Conservation (phyloP, 2,888 invertebrate species). For the Scaptomyza flava region DNA sequence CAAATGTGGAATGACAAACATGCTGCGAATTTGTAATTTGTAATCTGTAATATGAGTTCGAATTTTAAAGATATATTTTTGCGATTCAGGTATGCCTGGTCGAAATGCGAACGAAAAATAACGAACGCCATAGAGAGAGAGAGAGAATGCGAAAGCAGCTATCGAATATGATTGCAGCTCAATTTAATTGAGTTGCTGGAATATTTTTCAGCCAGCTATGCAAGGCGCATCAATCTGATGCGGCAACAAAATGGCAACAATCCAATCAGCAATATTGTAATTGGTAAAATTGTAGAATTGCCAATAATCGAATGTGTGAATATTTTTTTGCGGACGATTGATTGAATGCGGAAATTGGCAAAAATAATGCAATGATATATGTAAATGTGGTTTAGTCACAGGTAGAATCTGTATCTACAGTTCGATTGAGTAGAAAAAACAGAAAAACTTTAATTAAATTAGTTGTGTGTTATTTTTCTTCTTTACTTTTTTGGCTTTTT, state of each 20-base stretch:
- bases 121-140: conserved; percentile 16
- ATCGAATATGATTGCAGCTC: conserved; percentile 68
- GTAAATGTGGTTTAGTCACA: conserved; percentile 23
- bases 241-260: conserved; percentile 57
- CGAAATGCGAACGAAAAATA: conserved; percentile 20
- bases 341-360: conserved; percentile 68
- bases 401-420: neutral
- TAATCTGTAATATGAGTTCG: conserved; percentile 70
- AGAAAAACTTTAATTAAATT: conserved; percentile 17
- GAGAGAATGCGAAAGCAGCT: conserved; percentile 7
- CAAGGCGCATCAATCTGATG: conserved; percentile 22
- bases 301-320: conserved; percentile 59
- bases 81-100: conserved; percentile 24
- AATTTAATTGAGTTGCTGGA: conserved; percentile 72
- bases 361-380: conserved; percentile 41
- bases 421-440: conserved; percentile 17
- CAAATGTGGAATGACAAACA: conserved; percentile 73
- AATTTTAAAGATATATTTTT: conserved; percentile 54
- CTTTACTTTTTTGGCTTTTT: neutral
- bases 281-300: conserved; percentile 70
- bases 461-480: neutral
- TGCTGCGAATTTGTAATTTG: conserved; percentile 76
- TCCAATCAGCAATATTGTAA: conserved; percentile 74
- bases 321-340: conserved; percentile 69
- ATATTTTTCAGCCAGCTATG: conserved; percentile 31